Evolutionary conservation across 1,140 invertebrate genomes (phyloP).

Genomic region (Maniola jurtina): DNA sequence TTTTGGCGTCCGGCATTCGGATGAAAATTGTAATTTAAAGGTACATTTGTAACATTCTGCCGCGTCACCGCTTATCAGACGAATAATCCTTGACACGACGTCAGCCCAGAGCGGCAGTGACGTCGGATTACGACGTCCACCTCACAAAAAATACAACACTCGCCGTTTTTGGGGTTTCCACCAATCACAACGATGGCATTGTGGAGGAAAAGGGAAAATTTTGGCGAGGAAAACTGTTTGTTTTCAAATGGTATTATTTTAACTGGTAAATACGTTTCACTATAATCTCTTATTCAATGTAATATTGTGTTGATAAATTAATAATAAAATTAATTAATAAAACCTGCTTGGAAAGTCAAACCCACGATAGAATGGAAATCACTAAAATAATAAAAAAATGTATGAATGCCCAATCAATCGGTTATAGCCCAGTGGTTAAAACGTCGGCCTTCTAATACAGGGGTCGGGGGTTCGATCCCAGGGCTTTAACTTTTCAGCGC

Average conservation of each 20-base stretch:
- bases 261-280: too few relatives aligned
- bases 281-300: too few relatives aligned
- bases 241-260: not conserved
- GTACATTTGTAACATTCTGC: constrained; percentile 27
- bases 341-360: too few relatives aligned
- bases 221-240: not conserved
- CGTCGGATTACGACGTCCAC: constrained; percentile 23
- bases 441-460: too few relatives aligned
- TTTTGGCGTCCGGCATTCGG: constrained; percentile 2
- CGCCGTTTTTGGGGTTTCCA: constrained; percentile 10
- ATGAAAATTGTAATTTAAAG: constrained; percentile 20
- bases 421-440: too few relatives aligned
- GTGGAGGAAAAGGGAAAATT: not conserved
- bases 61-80: constrained; percentile 32
- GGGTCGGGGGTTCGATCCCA: too few relatives aligned
- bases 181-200: not conserved
- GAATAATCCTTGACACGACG: constrained; percentile 31
- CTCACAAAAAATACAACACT: constrained; percentile 19
- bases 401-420: too few relatives aligned
- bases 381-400: too few relatives aligned
- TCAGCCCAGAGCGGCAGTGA: constrained; percentile 25
- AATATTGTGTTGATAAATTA: too few relatives aligned
- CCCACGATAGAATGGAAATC: too few relatives aligned
- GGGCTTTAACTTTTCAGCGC: too few relatives aligned
- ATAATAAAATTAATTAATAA: too few relatives aligned